These are phyloP conservation scores for Graphium colonna DNA, from an alignment of 2,888 invertebrate genomes.

Conservation along the genomic window DNA sequence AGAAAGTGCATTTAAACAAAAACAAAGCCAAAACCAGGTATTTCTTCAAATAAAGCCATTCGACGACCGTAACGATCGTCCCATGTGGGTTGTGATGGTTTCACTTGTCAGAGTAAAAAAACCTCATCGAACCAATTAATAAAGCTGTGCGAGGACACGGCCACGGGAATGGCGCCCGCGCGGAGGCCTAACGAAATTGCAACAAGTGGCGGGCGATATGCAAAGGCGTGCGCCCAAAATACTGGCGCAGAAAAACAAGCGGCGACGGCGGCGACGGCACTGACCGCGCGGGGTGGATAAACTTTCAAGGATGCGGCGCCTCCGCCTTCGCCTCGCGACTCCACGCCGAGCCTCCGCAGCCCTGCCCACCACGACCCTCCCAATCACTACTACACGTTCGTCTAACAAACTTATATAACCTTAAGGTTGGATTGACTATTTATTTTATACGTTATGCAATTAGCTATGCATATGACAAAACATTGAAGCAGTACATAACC, in stretches of 20 bases:
- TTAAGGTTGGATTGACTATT: not conserved
- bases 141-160: too few relatives aligned
- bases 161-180: not conserved
- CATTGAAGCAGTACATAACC: too few relatives aligned
- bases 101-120: too few relatives aligned
- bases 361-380: not conserved
- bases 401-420: not conserved
- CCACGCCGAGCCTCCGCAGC: too few relatives aligned
- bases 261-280: conserved; percentile 44
- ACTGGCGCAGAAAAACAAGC: conserved; percentile 36
- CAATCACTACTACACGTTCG: not conserved
- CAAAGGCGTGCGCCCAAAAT: conserved; percentile 41
- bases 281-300: conserved; percentile 59
- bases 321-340: conserved; percentile 11
- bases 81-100: too few relatives aligned
- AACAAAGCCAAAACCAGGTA: too few relatives aligned
- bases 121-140: too few relatives aligned
- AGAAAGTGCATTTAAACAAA: too few relatives aligned
- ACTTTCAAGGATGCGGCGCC: conserved; percentile 62
- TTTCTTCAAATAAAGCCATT: too few relatives aligned
- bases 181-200: conserved; percentile 16
- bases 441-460: too few relatives aligned
- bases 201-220: conserved; percentile 22
- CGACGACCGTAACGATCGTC: too few relatives aligned
- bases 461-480: too few relatives aligned